These are phyloP conservation scores for Caligus rogercresseyi DNA, from an alignment of 1,140 invertebrate genomes.

Conservation along the genomic window DNA sequence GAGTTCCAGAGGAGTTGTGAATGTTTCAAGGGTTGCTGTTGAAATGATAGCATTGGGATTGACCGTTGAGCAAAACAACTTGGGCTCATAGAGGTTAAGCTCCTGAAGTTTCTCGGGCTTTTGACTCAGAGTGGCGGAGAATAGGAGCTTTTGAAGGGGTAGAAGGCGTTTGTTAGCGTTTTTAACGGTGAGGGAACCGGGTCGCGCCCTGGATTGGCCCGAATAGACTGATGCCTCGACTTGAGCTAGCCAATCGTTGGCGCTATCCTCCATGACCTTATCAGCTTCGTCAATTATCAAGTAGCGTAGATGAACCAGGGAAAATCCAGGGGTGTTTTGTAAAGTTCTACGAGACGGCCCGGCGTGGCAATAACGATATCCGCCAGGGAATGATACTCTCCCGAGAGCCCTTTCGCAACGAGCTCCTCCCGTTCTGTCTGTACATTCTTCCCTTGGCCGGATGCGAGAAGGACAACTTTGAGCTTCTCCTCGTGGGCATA, in stretches of 20 bases:
- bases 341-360: constrained; percentile 76
- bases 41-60: constrained; percentile 11
- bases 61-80: constrained; percentile 45
- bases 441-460: constrained; percentile 45
- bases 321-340: constrained; percentile 65
- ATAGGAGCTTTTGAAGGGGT: constrained; percentile 73
- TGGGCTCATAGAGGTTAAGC: constrained; percentile 72
- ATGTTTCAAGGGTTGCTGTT: constrained; percentile 47
- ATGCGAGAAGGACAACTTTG: constrained; percentile 51
- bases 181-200: background rate
- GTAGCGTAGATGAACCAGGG: constrained; percentile 54
- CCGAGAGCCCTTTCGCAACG: constrained; percentile 22
- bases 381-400: constrained; percentile 29
- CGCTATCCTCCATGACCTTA: constrained; percentile 68
- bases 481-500: constrained; percentile 51
- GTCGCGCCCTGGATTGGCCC: background rate
- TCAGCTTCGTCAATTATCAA: constrained; percentile 92
- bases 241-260: constrained; percentile 70
- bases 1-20: constrained; percentile 28
- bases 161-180: constrained; percentile 25
- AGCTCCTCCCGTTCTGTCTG: constrained; percentile 52
- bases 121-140: constrained; percentile 86
- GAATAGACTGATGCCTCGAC: constrained; percentile 28
- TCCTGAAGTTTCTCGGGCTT: constrained; percentile 82
- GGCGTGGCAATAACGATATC: constrained; percentile 88